phyloP scores from a whole-genome alignment of 2,797 vertebrate species.

The Chelidonichthys spinosus region DNA sequence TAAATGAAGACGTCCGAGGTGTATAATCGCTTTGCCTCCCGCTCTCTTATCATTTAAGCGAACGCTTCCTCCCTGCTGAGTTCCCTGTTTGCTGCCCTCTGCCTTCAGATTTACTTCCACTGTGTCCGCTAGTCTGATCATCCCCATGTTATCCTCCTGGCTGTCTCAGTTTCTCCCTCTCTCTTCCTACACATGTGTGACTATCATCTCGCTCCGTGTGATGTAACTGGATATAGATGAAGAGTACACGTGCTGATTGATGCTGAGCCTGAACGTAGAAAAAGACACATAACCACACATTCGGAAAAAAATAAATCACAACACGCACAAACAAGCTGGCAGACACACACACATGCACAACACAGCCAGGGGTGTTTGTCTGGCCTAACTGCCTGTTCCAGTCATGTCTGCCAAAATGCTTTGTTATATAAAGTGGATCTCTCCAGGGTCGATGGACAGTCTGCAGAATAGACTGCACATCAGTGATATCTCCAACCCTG shows the following conservation, averaged over 20 bases:
- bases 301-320: conserved; percentile 3
- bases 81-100: conserved; percentile 10
- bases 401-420: conserved; percentile 71
- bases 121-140: conserved; percentile 33
- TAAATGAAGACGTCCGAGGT: not conserved
- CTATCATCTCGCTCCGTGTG: conserved; percentile 42
- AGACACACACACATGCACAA: conserved; percentile 27
- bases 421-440: conserved; percentile 71
- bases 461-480: conserved; percentile 53
- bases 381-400: conserved; percentile 69
- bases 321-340: conserved; percentile 26
- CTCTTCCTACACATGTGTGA: conserved; percentile 19
- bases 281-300: conserved; percentile 12
- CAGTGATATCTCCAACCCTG: conserved; percentile 44
- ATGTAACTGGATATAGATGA: conserved; percentile 23
- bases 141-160: conserved; percentile 12
- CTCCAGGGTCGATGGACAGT: conserved; percentile 61
- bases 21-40: not conserved
- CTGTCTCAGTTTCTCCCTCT: conserved; percentile 5
- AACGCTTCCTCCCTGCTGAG: not conserved
- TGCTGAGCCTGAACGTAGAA: conserved; percentile 18
- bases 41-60: conserved; percentile 9
- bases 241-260: conserved; percentile 28
- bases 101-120: conserved; percentile 17
- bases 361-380: conserved; percentile 56